A percentile compares a stretch with the other conserved stretches of the same genome.
Conservation (phyloP, 2,113 vertebrate species). For the Poeciliopsis retropinna region DNA sequence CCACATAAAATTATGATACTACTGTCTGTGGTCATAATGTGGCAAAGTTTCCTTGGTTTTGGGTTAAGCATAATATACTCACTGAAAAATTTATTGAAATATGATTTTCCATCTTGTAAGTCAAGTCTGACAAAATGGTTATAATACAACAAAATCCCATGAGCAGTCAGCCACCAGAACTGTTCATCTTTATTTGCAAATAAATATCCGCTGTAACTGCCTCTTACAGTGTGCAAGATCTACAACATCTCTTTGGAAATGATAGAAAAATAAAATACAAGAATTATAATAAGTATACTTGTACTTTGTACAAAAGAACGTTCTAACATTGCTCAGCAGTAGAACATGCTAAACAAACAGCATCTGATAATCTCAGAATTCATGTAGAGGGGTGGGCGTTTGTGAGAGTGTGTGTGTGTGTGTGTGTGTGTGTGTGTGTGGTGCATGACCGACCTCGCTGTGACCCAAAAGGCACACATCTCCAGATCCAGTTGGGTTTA, state of each 20-base stretch:
- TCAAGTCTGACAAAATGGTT: background rate
- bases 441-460: slow-evolving; percentile 31
- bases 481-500: slow-evolving; percentile 41
- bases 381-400: slow-evolving; percentile 53
- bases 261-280: slow-evolving; percentile 99
- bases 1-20: background rate
- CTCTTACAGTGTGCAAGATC: slow-evolving; percentile 92
- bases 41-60: too few species aligned
- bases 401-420: slow-evolving; percentile 17
- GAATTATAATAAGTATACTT: slow-evolving; percentile 92
- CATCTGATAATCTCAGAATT: slow-evolving; percentile 80
- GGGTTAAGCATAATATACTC: too few species aligned
- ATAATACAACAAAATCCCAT: slow-evolving; percentile 42
- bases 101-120: too few species aligned
- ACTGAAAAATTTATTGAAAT: too few species aligned
- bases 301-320: slow-evolving; percentile 98
- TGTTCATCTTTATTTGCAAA: slow-evolving; percentile 95
- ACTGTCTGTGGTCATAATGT: too few species aligned
- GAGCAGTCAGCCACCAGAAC: slow-evolving; percentile 81
- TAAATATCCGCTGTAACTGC: slow-evolving; percentile 93
- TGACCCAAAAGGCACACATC: slow-evolving; percentile 57
- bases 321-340: slow-evolving; percentile 95
- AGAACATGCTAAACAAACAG: slow-evolving; percentile 95
- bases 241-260: slow-evolving; percentile 97
- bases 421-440: slow-evolving; percentile 28